phyloP scores from a whole-genome alignment of 2,797 vertebrate genomes.

The Somateria mollissima region DNA sequence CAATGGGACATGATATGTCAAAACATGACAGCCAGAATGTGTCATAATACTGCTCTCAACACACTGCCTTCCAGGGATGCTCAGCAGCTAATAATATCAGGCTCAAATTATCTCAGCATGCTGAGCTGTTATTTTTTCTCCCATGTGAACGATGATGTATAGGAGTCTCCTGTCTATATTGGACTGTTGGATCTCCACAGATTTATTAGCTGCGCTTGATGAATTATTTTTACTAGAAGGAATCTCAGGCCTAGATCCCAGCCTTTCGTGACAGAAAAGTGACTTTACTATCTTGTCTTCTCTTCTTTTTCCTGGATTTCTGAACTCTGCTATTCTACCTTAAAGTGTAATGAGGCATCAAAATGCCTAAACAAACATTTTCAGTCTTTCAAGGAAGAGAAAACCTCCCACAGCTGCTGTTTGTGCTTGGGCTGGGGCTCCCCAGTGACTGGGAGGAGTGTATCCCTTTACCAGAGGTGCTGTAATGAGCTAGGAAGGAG shows the following conservation, averaged over 20 bases:
- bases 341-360: background rate
- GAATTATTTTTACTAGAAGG: constrained; percentile 16
- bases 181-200: background rate
- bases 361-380: background rate
- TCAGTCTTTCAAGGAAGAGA: background rate
- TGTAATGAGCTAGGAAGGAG: background rate
- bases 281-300: background rate
- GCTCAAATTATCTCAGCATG: constrained; percentile 38
- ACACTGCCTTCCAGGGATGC: constrained; percentile 36
- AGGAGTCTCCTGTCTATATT: background rate
- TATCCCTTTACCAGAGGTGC: background rate
- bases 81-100: constrained; percentile 53
- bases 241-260: background rate
- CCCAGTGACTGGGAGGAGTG: rapidly evolving
- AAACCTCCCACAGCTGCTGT: background rate
- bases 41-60: constrained; percentile 31
- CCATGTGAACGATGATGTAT: background rate
- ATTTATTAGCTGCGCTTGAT: background rate
- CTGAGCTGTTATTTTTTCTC: constrained; percentile 25
- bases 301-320: background rate
- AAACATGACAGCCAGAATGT: constrained; percentile 55
- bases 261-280: background rate
- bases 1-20: constrained; percentile 44
- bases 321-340: background rate
- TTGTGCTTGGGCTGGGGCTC: background rate